Base-by-base conservation (phyloP, 2,113 vertebrate species). In the Camarhynchus parvulus region DNA sequence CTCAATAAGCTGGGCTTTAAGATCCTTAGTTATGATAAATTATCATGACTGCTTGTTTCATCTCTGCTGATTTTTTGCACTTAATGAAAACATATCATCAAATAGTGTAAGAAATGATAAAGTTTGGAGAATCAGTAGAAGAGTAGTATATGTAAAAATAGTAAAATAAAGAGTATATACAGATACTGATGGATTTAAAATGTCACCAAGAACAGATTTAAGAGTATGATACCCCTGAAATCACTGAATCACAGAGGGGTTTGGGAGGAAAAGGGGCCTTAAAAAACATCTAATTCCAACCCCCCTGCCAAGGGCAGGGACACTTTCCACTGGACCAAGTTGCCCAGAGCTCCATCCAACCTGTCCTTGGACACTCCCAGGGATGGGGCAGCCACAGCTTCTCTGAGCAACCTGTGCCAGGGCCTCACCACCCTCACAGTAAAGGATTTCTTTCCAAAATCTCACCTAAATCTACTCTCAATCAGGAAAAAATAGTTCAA, bases 241-340 rank as follows among this genome's bases (percentile, higher is more conserved):
- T 47, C 16, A 33, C 7, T n/a, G 19, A 82, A 82, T 59, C 19
- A 22, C 16, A 42, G 11, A 25, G 18, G 4, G 10, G 11, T 35
- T 47, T 62, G 9, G 17, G 17, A 31, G 15, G 21, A 75, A 75
- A 68, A 47, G 3, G 21, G 5, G 58, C 15, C 6, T 19, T 42
- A 44, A 72, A 74, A 13, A 35, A 5, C 2, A 41, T 19, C 4
- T 53, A 2, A 2, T 55, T 41, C 25, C 53, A 68, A 13, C 1
- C 0, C 1, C 13, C 1, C 2, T 47, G 25, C 46, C 62, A 47
- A 3, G 9, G 24, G 2, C 23, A 61, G 16, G 13, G 10, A 22
- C 47, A 27, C 8, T 7, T 55, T 22, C 5, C 30, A 22, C 4
- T 31, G 10, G 9, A 9, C 8, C 41, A 75, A 5, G 14, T 9